Conservation (phyloP, 2,797 vertebrate genomes). For the Neopelma chrysocephalum region DNA sequence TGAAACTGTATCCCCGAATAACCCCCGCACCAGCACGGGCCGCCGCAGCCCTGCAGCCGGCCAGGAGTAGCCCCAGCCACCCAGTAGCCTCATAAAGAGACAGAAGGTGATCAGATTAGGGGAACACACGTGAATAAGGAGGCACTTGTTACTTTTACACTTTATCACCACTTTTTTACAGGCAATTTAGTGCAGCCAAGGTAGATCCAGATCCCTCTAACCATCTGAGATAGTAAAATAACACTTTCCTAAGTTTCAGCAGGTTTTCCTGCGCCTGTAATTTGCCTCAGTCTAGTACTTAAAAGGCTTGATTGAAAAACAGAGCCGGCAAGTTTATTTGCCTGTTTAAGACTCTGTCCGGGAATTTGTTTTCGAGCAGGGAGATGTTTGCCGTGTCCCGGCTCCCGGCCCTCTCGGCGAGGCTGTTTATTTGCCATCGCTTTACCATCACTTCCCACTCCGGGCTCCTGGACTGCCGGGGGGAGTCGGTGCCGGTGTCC, state of each 20-base stretch:
- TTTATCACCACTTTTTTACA: conserved; percentile 50
- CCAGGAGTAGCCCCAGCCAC: conserved; percentile 44
- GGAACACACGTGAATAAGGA: conserved; percentile 14
- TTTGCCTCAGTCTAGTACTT: conserved; percentile 35
- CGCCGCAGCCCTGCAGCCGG: conserved; percentile 33
- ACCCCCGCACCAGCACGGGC: neutral
- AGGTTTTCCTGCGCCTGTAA: neutral
- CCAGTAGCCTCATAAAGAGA: conserved; percentile 47
- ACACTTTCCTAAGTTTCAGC: conserved; percentile 29
- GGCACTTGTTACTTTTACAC: conserved; percentile 63
- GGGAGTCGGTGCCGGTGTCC: neutral
- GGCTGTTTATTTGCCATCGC: neutral
- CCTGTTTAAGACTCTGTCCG: conserved; percentile 52
- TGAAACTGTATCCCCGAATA: conserved; percentile 14
- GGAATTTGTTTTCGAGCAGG: conserved; percentile 58
- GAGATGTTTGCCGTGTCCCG: neutral
- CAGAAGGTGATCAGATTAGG: conserved; percentile 52
- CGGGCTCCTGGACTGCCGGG: neutral
- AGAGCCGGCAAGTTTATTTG: conserved; percentile 50
- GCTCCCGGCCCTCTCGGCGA: neutral
- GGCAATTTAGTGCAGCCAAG: conserved; percentile 31
- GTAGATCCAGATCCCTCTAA: conserved; percentile 10
- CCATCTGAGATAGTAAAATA: conserved; percentile 33
- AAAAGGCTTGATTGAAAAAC: conserved; percentile 30
- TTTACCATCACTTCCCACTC: neutral